Evolutionary conservation across 2,797 vertebrate genomes (phyloP), one percentile per base, ranked within the genome.

Genomic region (Sternarchorhynchus goeldii): DNA sequence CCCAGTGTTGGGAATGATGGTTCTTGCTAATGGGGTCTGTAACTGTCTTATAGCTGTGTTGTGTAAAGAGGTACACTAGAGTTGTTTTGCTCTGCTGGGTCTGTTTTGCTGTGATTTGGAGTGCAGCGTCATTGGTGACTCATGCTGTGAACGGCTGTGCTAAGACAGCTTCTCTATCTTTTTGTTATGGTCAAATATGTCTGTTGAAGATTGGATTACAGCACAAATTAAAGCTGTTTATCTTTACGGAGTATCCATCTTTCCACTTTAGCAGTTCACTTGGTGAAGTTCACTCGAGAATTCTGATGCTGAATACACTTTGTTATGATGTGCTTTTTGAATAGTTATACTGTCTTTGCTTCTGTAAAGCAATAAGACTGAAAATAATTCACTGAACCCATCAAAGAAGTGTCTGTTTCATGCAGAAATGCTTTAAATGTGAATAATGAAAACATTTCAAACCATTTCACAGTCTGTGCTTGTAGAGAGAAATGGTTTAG

Each of bases 161-260:
- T 18, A 41, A 58, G 31, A 74, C 77, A 79, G 50, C 56, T 79
- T 71, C 41, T 74, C 56, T n/a, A 57, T 50, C 53, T 53, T 79
- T 14, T 56, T 55, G 56, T 74, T 70, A 68, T 69, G 64, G 16
- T 62, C 72, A 56, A 39, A 75, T 69, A 56, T 68, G 67, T 60
- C 56, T 79, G 31, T 6, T 32, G 53, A 73, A 58, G 53, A 39
- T 53, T 45, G 21, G n/a, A 55, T 77, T 70, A 31, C 32, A 32
- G 57, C n/a, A 0, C 14, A 21, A 60, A 64, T 64, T 10, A 31
- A 45, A 21, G 62, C 60, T 36, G 53, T 14, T 78, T 6, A 34
- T 63, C 50, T 72, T 69, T 8, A 18, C 45, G 10, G 64, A 14
- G 14, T 55, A 17, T 69, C 45, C 29, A n/a, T 25, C 17, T 55